Base-by-base conservation (phyloP, 2,888 invertebrate species). In the Altica lythri region DNA sequence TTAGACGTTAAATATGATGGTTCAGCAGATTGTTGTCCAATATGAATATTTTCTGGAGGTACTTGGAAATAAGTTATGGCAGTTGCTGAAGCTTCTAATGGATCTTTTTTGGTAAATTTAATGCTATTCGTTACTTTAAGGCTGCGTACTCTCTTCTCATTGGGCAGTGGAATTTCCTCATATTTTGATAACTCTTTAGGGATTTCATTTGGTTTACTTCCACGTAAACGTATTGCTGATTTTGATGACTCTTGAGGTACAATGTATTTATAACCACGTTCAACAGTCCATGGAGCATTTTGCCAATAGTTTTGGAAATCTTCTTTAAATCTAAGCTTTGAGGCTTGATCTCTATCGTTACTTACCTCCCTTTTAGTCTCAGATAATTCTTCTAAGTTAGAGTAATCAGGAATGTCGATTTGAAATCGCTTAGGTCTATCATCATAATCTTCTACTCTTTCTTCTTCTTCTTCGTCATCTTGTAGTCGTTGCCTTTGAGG, bases 221-320 rank as follows among this genome's bases (percentile, higher is more conserved):
- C n/a, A 12, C 42, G n/a, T 25, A 57, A 18, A 10, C 48, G 42
- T n/a, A 30, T 32, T 2, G 42, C 12, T 10, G 37, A 25, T 37
- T 47, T 53, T 8, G 8, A n/a, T n/a, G n/a, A 13, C n/a, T 13
- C 55, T 25, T 65, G 67, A 5, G 65, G 63, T 0, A 66, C 55
- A 12, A 70, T 54, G 46, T 64, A 72, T 51, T 69, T 71, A 57
- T 71, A 72, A n/a, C 72, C 71, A 47, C 65, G 55, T 10, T 65
- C 62, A 2, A 61, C 59, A 4, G 65, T 62, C 50, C 55, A 69
- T 1, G 68, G 67, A 0, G 67, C 56, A 10, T 55, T 54, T 29
- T 68, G 59, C 68, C 68, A 68, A 42, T 66, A 68, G 25, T 65
- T 55, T 19, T 68, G 55, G 44, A 68, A 66, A 9, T 65, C 59